Evolutionary conservation across 2,888 invertebrate species (phyloP).

Genomic region (Limulus polyphemus): DNA sequence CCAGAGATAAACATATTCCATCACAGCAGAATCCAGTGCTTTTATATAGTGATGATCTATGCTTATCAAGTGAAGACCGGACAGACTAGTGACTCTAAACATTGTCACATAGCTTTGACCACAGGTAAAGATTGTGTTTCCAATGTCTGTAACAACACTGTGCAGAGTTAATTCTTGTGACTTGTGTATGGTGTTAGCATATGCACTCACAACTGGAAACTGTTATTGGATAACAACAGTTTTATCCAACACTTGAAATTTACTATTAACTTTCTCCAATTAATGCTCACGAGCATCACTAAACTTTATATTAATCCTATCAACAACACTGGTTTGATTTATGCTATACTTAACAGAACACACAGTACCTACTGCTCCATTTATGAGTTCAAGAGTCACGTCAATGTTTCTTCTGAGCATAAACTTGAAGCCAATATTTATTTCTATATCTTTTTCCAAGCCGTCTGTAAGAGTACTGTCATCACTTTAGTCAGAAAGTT

Average conservation of each 20-base stretch:
- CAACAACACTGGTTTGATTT: background rate
- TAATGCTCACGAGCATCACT: too few relatives aligned
- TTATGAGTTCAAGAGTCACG: background rate
- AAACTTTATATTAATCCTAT: too few relatives aligned
- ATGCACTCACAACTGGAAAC: slow-evolving; percentile 2
- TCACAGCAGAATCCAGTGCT: too few relatives aligned
- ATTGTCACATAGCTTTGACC: slow-evolving; percentile 5
- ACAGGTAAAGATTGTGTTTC: background rate
- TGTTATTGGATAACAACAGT: slow-evolving; percentile 1
- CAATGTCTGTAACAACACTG: slow-evolving; percentile 3
- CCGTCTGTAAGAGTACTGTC: slow-evolving; percentile 1
- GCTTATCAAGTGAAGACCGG: background rate
- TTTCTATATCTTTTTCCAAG: background rate
- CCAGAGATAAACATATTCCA: too few relatives aligned
- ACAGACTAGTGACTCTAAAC: slow-evolving; percentile 3
- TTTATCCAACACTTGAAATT: too few relatives aligned
- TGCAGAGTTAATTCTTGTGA: slow-evolving; percentile 4
- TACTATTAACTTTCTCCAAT: too few relatives aligned
- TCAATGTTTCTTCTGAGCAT: slow-evolving; percentile 4
- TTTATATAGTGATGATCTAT: too few relatives aligned
- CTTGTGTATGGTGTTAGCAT: slow-evolving; percentile 7
- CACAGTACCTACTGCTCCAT: too few relatives aligned
- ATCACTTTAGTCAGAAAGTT: background rate
- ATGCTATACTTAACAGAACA: too few relatives aligned
- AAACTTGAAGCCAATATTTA: background rate